A percentile compares a stretch with the other conserved stretches of the same genome.
These are phyloP conservation scores for Apolygus lucorum DNA, from an alignment of 1,140 invertebrate genomes.

Conservation along the genomic window DNA sequence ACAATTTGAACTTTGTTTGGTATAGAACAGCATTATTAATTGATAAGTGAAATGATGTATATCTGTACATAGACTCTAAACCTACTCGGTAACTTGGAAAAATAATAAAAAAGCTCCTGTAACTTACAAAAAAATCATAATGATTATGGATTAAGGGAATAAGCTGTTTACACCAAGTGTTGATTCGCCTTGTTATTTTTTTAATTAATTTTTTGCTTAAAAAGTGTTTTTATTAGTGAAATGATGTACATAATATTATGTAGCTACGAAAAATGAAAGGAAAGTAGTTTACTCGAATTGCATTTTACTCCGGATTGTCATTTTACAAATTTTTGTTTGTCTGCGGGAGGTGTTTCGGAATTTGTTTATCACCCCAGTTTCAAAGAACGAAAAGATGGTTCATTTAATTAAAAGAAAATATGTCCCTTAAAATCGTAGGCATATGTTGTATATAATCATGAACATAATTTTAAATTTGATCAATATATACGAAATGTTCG, in stretches of 20 bases:
- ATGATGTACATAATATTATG: slow-evolving; percentile 2
- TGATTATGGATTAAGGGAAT: slow-evolving; percentile 2
- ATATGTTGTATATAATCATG: slow-evolving; percentile 11
- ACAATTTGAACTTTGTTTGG: not conserved
- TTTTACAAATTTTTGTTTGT: not conserved
- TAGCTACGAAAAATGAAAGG: not conserved
- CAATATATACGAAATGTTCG: not conserved
- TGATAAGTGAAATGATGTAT: slow-evolving; percentile 8
- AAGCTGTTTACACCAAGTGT: slow-evolving; percentile 5
- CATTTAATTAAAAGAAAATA: too few species aligned
- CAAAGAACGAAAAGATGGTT: too few species aligned
- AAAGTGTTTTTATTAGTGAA: not conserved
- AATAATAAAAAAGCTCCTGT: not conserved
- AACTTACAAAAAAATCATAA: not conserved
- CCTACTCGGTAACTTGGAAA: not conserved
- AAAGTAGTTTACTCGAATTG: not conserved
- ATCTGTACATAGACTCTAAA: slow-evolving; percentile 6
- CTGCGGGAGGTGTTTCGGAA: not conserved
- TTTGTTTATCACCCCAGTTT: too few species aligned
- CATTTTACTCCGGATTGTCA: not conserved
- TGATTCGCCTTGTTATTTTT: slow-evolving; percentile 6
- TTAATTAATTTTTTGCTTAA: slow-evolving; percentile 1
- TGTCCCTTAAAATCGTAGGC: not conserved
- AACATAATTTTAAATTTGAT: slow-evolving; percentile 1
- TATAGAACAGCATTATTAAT: not conserved